These are phyloP conservation scores for Elymnias hypermnestra DNA, from an alignment of 1,140 invertebrate genomes.

Conservation along the genomic window DNA sequence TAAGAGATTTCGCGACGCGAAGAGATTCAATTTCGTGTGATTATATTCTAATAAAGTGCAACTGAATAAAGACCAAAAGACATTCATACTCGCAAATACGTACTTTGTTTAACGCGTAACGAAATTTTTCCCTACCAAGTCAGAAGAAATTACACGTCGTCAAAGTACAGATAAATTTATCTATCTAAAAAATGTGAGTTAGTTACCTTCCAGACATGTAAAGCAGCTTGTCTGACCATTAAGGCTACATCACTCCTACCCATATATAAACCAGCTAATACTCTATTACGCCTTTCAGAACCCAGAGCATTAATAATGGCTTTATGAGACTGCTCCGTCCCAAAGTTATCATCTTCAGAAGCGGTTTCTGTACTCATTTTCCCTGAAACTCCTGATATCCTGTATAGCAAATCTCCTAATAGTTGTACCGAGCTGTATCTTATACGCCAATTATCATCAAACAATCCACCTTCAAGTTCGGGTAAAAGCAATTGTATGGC, in stretches of 20 bases:
- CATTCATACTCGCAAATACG: no score
- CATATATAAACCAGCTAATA: slow-evolving; percentile 98
- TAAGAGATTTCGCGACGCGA: no score
- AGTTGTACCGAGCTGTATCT: slow-evolving; percentile 97
- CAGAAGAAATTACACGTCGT: no score
- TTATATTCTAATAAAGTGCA: no score
- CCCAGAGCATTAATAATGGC: slow-evolving; percentile 94
- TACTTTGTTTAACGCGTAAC: no score
- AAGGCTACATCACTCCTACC: slow-evolving; percentile 96
- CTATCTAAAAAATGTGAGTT: no score
- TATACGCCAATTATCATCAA: slow-evolving; percentile 99
- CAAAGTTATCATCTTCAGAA: slow-evolving; percentile 99
- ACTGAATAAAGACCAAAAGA: no score
- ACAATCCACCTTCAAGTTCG: slow-evolving; percentile 94
- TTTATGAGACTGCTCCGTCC: slow-evolving; percentile 96
- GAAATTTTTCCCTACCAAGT: no score
- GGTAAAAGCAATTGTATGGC: slow-evolving; percentile 95
- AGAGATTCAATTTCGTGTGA: no score
- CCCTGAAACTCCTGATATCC: slow-evolving; percentile 97
- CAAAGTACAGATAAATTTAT: no score
- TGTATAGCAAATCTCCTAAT: slow-evolving; percentile 96
- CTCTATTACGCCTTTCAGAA: slow-evolving; percentile 91
- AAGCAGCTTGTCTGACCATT: slow-evolving; percentile 96
- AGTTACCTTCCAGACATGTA: slow-evolving; percentile 96
- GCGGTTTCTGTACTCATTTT: slow-evolving; percentile 99